Evolutionary conservation across 2,113 vertebrate species (phyloP), one percentile per base, ranked within the genome.

Genomic region (Cyanoderma ruficeps): DNA sequence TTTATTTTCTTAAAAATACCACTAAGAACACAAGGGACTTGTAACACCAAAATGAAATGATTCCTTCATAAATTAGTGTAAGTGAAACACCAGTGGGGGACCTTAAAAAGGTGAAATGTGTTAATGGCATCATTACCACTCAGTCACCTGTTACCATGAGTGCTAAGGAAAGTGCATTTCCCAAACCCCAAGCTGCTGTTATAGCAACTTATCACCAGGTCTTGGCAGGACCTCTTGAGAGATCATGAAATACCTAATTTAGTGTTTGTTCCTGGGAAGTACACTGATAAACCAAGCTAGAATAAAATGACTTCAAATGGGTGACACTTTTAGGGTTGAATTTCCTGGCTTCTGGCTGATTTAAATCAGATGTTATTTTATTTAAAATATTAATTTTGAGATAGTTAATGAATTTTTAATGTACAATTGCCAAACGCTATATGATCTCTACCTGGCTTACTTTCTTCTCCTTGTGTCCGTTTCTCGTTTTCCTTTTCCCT

Each of bases 81-180:
- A 96, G 76, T 78, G 68, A 91, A 94, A 94, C 55, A 93, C 83
- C 91, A 83, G 59, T 3, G 30, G 78, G 95, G 94, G 42, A 85
- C 33, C 83, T 94, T 96, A 94, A 96, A 95, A 84, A 85, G 61
- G 87, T 87, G 91, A 96, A 96, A 94, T 56, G 95, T 94, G 93
- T 96, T 97, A 96, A 97, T 94, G 67, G 79, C 92, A 63, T 80
- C 94, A 96, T 96, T 97, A 95, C 87, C 95, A 93, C 96, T 79
- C 4, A 11, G 78, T 96, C 94, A 96, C 95, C 75, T 89, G 87
- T 94, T 94, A 78, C 81, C 42, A 30, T 52, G 63, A 93, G 56
- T 47, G 64, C 1, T 7, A 76, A 82, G 59, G 13, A 76, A 92
- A 94, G 75, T 74, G 52, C 56, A 56, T 93, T 95, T 94, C 74